These are phyloP conservation scores for Mactra quadrangularis DNA, from an alignment of 1,140 invertebrate genomes.

Conservation along the genomic window DNA sequence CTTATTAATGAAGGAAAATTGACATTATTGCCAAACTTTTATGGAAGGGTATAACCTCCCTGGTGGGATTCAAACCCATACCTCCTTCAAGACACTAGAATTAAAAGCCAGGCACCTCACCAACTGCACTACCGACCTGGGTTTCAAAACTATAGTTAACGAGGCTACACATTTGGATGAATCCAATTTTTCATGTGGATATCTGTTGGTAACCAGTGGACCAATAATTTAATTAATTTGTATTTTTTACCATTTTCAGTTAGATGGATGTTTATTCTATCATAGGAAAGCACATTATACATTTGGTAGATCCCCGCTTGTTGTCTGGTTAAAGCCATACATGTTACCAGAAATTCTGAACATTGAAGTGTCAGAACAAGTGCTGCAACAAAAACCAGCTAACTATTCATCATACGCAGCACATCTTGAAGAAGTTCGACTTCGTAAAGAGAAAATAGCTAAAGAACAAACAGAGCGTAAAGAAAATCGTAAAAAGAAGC, in stretches of 20 bases:
- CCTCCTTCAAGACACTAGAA: no score
- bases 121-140: no score
- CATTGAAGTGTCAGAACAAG: slow-evolving; percentile 83
- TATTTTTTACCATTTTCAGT: slow-evolving; percentile 66
- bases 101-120: no score
- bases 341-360: slow-evolving; percentile 93
- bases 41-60: no score
- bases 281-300: slow-evolving; percentile 88
- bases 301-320: slow-evolving; percentile 91
- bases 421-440: slow-evolving; percentile 68
- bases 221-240: no score
- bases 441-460: not conserved
- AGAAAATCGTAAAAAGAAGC: slow-evolving; percentile 19
- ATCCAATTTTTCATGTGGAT: no score
- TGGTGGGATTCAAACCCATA: no score
- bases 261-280: slow-evolving; percentile 83
- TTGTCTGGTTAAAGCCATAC: slow-evolving; percentile 94
- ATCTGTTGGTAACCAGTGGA: no score
- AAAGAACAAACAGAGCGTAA: slow-evolving; percentile 37
- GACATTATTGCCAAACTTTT: no score
- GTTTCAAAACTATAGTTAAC: no score
- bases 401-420: slow-evolving; percentile 75
- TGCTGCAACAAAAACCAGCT: slow-evolving; percentile 74
- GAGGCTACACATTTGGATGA: no score
- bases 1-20: no score